Evolutionary conservation across 2,113 vertebrate species (phyloP), one percentile per base, ranked within the genome.

Genomic region (Megaleporinus macrocephalus): DNA sequence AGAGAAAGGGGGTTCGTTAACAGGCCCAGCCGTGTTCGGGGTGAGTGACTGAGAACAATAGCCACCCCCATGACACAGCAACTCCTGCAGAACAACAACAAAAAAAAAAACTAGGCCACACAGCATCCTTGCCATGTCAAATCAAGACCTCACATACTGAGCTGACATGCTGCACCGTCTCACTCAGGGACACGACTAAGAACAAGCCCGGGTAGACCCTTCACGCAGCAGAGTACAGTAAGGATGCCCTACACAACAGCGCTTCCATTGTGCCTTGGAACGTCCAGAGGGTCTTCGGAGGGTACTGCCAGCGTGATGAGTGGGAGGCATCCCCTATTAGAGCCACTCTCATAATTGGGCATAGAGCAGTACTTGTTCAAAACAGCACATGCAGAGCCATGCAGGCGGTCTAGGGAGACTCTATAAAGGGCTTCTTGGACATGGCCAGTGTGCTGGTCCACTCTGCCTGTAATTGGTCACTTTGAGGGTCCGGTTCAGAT

Each of bases 301-400:
- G 24, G 41, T 65, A 6, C 18, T 73, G 29, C 53, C 53, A 55
- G 20, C 22, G 53, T 55, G 20, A 55, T 59, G 33, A 26, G 79
- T 79, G 26, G 59, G 80, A 83, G 16, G 75, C 29, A 62, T 74
- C 73, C 69, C 69, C 27, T 41, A 73, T 79, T 79, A 82, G 33
- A 62, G 72, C 18, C 13, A 49, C 30, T 53, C 49, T 80, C 49
- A 65, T 84, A 78, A 81, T 53, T 73, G 49, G 47, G 57, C 18
- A 81, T 65, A 87, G 72, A 83, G 83, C 61, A 49, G 27, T 73
- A 53, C 61, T 87, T 89, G 82, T 82, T 87, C 77, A 68, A 61
- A 49, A 36, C 51, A 29, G 70, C 84, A 80, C 80, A 84, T 80
- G 78, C 53, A 63, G 55, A 61, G 75, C 81, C 79, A 78, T 65